Base-by-base conservation (phyloP, 2,888 invertebrate genomes). In the Itoplectis maculator region DNA sequence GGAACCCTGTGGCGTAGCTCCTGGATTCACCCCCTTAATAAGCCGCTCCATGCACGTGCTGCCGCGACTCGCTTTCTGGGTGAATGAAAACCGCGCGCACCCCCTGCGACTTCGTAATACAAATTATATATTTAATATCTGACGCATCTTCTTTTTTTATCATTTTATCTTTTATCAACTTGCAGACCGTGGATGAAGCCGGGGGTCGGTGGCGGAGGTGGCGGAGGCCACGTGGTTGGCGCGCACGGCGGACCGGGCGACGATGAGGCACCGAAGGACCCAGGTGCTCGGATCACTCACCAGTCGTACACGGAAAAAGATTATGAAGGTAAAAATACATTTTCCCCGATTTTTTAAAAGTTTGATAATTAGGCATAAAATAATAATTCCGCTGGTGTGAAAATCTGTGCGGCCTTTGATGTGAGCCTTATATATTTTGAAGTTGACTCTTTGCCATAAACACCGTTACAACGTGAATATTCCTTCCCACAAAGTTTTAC, bases 251-350 rank as follows among this genome's bases (percentile, higher is more conserved):
- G 93, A 85, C 92, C 93, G 73, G 94, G 93, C 79, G 95, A 95
- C 90, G 97, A 97, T 89, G 98, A 97, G 93, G 97, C 97, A 15
- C 96, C 98, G 1, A 97, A 95, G 89, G 98, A 98, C 93, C 98
- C 98, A 20, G 97, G 97, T 80, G 97, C 96, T 77, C 95, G 96
- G 89, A 96, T 97, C 90, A 95, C 95, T 78, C 96, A 95, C 90
- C 96, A 96, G 92, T 95, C 96, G 90, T 97, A 96, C 93, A 97
- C 97, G 79, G 97, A 98, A 92, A 96, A 96, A 91, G 98, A 98
- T 93, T 97, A 96, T 92, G 97, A 97, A 95, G 97, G 98, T 97
- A 94, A 5, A 23, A 72, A 49, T n/a, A n/a, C n/a, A n/a, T n/a
- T n/a, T n/a, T n/a, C n/a, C n/a, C n/a, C n/a, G n/a, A n/a, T n/a